These are phyloP conservation scores for Sthenelais limicola DNA, from an alignment of 2,888 invertebrate species.

Conservation along the genomic window DNA sequence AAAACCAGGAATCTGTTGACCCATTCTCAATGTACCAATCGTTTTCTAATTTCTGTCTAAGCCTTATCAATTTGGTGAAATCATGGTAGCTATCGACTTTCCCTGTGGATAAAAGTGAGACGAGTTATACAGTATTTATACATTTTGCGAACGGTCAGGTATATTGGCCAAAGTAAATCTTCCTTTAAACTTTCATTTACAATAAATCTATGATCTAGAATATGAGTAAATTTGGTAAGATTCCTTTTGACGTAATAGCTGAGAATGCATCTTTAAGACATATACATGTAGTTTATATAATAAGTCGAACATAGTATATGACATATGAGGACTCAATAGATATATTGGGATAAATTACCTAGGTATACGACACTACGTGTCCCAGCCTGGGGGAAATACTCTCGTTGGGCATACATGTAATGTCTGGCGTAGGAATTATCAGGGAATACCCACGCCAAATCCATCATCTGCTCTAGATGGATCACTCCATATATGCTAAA, in stretches of 20 bases:
- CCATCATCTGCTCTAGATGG: constrained; percentile 83
- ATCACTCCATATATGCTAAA: constrained; percentile 79
- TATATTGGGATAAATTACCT: too few species aligned
- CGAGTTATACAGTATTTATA: too few species aligned
- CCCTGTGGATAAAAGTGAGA: background rate
- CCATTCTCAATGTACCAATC: constrained; percentile 28
- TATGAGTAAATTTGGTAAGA: too few species aligned
- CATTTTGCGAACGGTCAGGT: too few species aligned
- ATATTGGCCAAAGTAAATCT: too few species aligned
- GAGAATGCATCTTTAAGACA: too few species aligned
- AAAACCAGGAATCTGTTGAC: constrained; percentile 32
- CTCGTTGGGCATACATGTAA: constrained; percentile 76
- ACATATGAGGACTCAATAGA: too few species aligned
- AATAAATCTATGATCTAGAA: too few species aligned
- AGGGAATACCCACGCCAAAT: constrained; percentile 86
- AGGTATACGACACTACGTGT: constrained; percentile 40
- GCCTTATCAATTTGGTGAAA: background rate
- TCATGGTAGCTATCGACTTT: constrained; percentile 7
- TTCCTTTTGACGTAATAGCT: too few species aligned
- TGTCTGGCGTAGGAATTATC: constrained; percentile 79
- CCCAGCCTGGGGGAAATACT: constrained; percentile 80
- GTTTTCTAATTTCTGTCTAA: constrained; percentile 1
- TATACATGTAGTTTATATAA: too few species aligned
- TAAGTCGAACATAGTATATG: too few species aligned
- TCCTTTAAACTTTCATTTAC: too few species aligned